A percentile compares a stretch with the other conserved stretches of the same genome.
phyloP scores from a whole-genome alignment of 1,140 invertebrate species.

The Sarcophaga bullata region DNA sequence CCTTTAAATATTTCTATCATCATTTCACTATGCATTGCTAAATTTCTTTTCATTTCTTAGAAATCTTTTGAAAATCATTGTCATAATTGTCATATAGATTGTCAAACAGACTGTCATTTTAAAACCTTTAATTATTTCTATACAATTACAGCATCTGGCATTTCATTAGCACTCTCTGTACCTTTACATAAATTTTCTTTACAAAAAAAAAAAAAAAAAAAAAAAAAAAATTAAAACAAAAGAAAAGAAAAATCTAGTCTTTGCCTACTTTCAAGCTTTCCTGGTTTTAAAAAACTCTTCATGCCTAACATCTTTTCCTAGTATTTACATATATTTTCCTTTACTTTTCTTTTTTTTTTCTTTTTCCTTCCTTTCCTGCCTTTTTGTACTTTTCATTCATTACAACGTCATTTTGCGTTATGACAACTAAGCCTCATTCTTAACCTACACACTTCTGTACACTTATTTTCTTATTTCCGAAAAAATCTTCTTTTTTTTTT shows the following conservation, averaged over 20 bases:
- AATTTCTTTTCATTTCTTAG: slow-evolving; percentile 52
- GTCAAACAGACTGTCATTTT: slow-evolving; percentile 51
- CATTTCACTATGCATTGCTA: background rate
- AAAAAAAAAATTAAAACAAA: no score
- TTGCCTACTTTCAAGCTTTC: no score
- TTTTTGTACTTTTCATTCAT: background rate
- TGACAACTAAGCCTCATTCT: background rate
- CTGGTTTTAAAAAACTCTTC: no score
- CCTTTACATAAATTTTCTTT: no score
- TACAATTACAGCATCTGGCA: slow-evolving; percentile 22
- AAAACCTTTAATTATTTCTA: slow-evolving; percentile 48
- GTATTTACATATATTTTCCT: no score
- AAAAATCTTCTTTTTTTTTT: background rate
- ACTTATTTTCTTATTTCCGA: background rate
- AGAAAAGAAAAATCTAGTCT: no score
- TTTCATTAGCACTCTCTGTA: slow-evolving; percentile 3
- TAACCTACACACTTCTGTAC: slow-evolving; percentile 6
- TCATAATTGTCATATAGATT: slow-evolving; percentile 44
- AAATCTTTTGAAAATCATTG: background rate
- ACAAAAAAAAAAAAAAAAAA: no score
- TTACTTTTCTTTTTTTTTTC: background rate
- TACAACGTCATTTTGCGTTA: background rate
- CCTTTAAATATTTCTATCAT: background rate
- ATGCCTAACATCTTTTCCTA: no score
- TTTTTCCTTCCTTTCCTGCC: background rate